These are phyloP conservation scores for Malachius bipustulatus DNA, from an alignment of 2,888 invertebrate species.

Conservation along the genomic window DNA sequence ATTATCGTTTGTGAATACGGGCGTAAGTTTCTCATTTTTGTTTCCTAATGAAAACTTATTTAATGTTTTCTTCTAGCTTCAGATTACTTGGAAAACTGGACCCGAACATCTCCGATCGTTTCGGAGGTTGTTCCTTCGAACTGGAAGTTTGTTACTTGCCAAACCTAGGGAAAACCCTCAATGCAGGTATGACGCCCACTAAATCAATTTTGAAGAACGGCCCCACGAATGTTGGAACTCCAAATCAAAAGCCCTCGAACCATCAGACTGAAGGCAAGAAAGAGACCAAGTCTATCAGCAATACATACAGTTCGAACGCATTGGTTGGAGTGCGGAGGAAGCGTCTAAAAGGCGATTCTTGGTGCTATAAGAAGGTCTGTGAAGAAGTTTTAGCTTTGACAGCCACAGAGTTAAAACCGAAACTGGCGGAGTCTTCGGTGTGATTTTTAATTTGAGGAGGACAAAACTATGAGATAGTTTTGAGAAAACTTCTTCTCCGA, in stretches of 20 bases:
- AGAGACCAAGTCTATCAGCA: slow-evolving; percentile 4
- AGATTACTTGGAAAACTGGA: slow-evolving; percentile 53
- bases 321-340: slow-evolving; percentile 57
- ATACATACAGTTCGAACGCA: slow-evolving; percentile 17
- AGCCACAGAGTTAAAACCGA: slow-evolving; percentile 27
- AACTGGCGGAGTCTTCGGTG: slow-evolving; percentile 26
- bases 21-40: no score
- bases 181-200: slow-evolving; percentile 22
- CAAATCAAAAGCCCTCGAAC: slow-evolving; percentile 9
- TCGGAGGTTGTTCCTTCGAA: slow-evolving; percentile 50
- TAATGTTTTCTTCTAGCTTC: slow-evolving; percentile 48
- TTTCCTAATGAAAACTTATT: no score
- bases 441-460: no score
- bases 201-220: slow-evolving; percentile 26
- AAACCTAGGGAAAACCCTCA: slow-evolving; percentile 24
- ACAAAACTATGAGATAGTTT: no score
- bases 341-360: slow-evolving; percentile 63
- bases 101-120: slow-evolving; percentile 26
- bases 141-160: slow-evolving; percentile 52
- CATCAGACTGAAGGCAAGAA: slow-evolving; percentile 4
- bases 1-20: no score
- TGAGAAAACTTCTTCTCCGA: no score
- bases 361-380: slow-evolving; percentile 69
- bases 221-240: slow-evolving; percentile 15
- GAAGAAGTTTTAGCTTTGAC: slow-evolving; percentile 55